phyloP scores from a whole-genome alignment of 2,888 invertebrate species.

The Andrena minutula region DNA sequence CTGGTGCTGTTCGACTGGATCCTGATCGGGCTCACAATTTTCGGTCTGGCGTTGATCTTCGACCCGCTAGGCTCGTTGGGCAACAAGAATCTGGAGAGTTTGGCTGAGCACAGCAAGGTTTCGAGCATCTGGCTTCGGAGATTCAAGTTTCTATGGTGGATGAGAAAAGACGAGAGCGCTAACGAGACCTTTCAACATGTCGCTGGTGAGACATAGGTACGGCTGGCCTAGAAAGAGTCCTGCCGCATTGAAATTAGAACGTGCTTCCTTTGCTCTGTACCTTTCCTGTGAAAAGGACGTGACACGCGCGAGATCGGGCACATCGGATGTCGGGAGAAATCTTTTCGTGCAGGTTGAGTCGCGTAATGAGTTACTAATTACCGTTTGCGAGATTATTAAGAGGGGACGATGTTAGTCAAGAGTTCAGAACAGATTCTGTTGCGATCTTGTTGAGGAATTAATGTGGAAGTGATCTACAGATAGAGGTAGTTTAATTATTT shows the following conservation, averaged over 20 bases:
- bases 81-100: constrained; percentile 85
- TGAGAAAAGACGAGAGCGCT: constrained; percentile 91
- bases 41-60: constrained; percentile 92
- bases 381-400: neutral
- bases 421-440: too few species aligned
- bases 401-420: too few species aligned
- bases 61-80: constrained; percentile 90
- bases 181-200: constrained; percentile 93
- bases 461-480: too few species aligned
- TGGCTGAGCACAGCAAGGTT: constrained; percentile 89
- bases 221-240: constrained; percentile 68
- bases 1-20: constrained; percentile 94
- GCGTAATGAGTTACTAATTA: neutral
- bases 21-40: constrained; percentile 90
- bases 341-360: neutral
- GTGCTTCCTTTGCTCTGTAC: constrained; percentile 1
- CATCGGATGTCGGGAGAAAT: neutral
- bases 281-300: neutral
- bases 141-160: constrained; percentile 91
- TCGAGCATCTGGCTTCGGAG: constrained; percentile 91
- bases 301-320: neutral
- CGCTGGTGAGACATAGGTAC: constrained; percentile 88
- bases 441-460: too few species aligned
- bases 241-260: constrained; percentile 62
- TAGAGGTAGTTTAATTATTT: too few species aligned